Evolutionary conservation across 2,888 invertebrate species (phyloP).

Genomic region (Drosophila colorata): DNA sequence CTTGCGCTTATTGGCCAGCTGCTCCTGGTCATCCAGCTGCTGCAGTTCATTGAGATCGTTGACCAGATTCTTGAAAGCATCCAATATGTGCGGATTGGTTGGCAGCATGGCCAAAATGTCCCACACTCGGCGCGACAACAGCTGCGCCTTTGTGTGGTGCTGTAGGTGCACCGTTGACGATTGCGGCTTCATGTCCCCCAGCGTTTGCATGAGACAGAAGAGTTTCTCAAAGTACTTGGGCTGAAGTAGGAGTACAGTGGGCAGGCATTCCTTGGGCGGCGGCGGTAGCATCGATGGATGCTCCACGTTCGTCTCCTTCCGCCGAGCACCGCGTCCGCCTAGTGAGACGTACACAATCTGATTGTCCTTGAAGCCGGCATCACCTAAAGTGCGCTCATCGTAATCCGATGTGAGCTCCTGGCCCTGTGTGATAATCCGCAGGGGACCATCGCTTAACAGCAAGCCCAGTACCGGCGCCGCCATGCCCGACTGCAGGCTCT

Average conservation of each 20-base stretch:
- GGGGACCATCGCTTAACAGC: conserved; percentile 92
- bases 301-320: conserved; percentile 87
- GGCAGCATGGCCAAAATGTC: conserved; percentile 96
- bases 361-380: conserved; percentile 97
- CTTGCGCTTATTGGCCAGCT: conserved; percentile 81
- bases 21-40: conserved; percentile 70
- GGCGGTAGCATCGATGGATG: conserved; percentile 95
- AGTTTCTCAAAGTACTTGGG: conserved; percentile 96
- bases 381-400: conserved; percentile 95
- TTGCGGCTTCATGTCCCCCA: conserved; percentile 94
- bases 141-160: conserved; percentile 95
- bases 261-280: conserved; percentile 93
- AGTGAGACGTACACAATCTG: conserved; percentile 97
- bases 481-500: conserved; percentile 86
- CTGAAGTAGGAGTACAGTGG: conserved; percentile 93
- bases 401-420: conserved; percentile 96
- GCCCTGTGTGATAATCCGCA: conserved; percentile 96
- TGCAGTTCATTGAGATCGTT: conserved; percentile 79
- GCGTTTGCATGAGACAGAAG: conserved; percentile 94
- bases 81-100: conserved; percentile 93
- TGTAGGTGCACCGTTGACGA: conserved; percentile 86
- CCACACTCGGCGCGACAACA: conserved; percentile 96
- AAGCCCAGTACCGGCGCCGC: conserved; percentile 88
- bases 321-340: conserved; percentile 88
- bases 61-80: conserved; percentile 90